Evolutionary conservation across 2,797 vertebrate genomes (phyloP).

Genomic region (Lagodon rhomboides): DNA sequence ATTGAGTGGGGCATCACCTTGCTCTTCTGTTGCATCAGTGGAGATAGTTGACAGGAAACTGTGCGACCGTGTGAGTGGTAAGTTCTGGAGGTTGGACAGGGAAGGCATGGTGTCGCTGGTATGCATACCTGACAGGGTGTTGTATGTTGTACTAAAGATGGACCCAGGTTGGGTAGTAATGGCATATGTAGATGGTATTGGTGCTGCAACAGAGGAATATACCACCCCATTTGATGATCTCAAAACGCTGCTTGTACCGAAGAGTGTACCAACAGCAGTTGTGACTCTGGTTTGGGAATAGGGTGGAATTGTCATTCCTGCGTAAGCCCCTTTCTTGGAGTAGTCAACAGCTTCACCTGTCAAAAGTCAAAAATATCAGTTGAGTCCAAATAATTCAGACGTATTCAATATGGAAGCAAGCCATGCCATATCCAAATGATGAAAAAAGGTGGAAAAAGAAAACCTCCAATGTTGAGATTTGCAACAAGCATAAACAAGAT

Average conservation of each 20-base stretch:
- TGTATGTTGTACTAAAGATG: conserved; percentile 95
- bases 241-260: conserved; percentile 92
- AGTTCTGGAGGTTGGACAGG: conserved; percentile 90
- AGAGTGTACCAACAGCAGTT: conserved; percentile 84
- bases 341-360: conserved; percentile 99
- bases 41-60: conserved; percentile 93
- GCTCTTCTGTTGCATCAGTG: conserved; percentile 86
- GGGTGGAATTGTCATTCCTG: conserved; percentile 93
- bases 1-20: conserved; percentile 84
- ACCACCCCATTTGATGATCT: conserved; percentile 97
- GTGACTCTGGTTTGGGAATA: conserved; percentile 96
- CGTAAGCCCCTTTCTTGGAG: conserved; percentile 95
- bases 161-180: conserved; percentile 99
- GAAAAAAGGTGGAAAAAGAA: conserved; percentile 81
- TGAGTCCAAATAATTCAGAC: conserved; percentile 83
- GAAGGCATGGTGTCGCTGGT: conserved; percentile 92
- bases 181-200: conserved; percentile 95
- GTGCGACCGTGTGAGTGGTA: conserved; percentile 93
- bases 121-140: conserved; percentile 91
- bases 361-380: conserved; percentile 93
- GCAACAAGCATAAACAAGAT: conserved; percentile 83
- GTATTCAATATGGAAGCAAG: conserved; percentile 74
- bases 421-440: conserved; percentile 84
- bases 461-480: conserved; percentile 79
- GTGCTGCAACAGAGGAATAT: conserved; percentile 97